These are phyloP conservation scores for Montipora efflorescens DNA, from an alignment of 64 coral and sea anemone species.

Conservation along the genomic window DNA sequence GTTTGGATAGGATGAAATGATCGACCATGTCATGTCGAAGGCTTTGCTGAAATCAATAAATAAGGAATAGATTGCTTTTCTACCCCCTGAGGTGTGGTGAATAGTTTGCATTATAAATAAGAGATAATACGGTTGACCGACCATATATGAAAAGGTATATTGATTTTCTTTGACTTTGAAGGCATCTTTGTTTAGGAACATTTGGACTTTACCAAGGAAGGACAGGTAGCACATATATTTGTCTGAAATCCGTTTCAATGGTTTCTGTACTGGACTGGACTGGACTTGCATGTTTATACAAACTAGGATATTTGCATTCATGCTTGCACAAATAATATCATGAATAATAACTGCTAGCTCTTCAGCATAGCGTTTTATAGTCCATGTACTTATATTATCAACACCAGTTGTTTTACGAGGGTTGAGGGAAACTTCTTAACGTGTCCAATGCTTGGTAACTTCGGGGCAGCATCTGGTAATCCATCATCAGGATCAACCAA, in stretches of 20 bases:
- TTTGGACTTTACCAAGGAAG: no score
- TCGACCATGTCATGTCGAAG: no score
- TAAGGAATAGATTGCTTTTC: no score
- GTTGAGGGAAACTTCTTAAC: neutral
- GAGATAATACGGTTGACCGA: no score
- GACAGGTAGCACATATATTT: no score
- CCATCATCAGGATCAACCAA: neutral
- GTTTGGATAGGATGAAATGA: no score
- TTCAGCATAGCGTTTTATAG: slow-evolving; percentile 12
- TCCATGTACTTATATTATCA: neutral
- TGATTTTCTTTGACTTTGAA: no score
- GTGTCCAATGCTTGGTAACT: slow-evolving; percentile 31
- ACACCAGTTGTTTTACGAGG: slow-evolving; percentile 1
- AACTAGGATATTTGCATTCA: slow-evolving; percentile 22
- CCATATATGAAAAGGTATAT: no score
- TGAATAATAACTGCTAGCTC: neutral
- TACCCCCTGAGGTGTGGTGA: no score
- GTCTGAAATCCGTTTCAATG: slow-evolving; percentile 24
- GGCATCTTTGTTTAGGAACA: no score
- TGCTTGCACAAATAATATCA: slow-evolving; percentile 2
- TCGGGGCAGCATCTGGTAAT: neutral
- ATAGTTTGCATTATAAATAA: no score
- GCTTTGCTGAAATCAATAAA: no score
- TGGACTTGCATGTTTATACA: slow-evolving; percentile 31
- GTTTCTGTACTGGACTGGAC: slow-evolving; percentile 8